Percentiles rank a stretch among this genome's conserved stretches.
phyloP scores from a whole-genome alignment of 2,113 vertebrate genomes.

The Mobula hypostoma region DNA sequence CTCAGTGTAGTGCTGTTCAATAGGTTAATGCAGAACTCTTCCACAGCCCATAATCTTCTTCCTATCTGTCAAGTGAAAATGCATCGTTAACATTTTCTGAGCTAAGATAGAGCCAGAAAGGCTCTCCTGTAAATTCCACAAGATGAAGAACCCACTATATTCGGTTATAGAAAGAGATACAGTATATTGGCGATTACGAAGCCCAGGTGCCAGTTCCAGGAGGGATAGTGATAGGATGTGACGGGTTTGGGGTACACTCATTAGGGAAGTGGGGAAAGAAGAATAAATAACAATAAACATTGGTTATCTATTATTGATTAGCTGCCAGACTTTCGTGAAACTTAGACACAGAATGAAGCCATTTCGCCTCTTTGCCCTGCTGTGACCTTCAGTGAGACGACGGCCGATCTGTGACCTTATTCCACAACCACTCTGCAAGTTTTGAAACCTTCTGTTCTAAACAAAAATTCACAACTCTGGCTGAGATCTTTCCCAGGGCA shows the following conservation, averaged over 20 bases:
- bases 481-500: too few species aligned
- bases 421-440: too few species aligned
- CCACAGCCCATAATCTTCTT: not conserved
- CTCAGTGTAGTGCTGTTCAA: not conserved
- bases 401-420: too few species aligned
- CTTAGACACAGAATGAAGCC: too few species aligned
- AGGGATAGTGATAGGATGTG: not conserved
- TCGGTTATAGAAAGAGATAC: not conserved
- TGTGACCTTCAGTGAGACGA: too few species aligned
- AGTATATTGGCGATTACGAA: too few species aligned
- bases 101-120: not conserved
- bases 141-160: not conserved
- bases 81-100: not conserved
- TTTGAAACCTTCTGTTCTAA: too few species aligned
- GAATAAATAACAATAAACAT: not conserved
- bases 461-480: too few species aligned
- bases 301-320: not conserved
- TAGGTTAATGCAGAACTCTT: not conserved
- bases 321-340: too few species aligned
- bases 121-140: not conserved
- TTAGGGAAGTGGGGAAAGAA: not conserved
- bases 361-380: too few species aligned
- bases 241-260: not conserved
- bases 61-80: not conserved
- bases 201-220: not conserved